These are phyloP conservation scores for Tetragonisca angustula DNA, from an alignment of 2,888 invertebrate species.

Conservation along the genomic window DNA sequence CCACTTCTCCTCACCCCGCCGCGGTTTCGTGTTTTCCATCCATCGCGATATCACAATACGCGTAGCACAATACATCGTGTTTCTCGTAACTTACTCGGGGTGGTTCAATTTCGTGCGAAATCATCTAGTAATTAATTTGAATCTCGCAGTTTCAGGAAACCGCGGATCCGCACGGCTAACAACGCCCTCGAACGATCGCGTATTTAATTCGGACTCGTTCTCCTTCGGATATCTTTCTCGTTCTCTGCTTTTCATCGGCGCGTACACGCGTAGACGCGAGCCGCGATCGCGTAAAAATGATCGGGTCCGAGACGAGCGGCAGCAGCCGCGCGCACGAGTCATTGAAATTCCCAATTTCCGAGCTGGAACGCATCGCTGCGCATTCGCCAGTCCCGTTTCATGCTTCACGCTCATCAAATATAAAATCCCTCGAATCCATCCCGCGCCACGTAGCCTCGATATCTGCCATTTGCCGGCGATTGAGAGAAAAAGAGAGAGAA, in stretches of 20 bases:
- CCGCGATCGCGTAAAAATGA: constrained; percentile 23
- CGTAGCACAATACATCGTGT: background rate
- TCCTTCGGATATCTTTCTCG: background rate
- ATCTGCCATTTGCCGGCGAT: constrained; percentile 2
- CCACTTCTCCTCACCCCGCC: too few relatives aligned
- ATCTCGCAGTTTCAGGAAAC: background rate
- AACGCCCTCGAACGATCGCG: background rate
- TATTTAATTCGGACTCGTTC: constrained; percentile 13
- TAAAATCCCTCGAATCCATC: constrained; percentile 70
- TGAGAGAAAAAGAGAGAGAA: too few relatives aligned
- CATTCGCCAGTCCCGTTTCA: constrained; percentile 65
- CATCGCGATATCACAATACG: background rate
- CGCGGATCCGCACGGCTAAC: background rate
- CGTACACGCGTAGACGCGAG: background rate
- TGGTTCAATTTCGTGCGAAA: background rate
- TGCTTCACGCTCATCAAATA: constrained; percentile 70
- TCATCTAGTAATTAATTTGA: constrained; percentile 17
- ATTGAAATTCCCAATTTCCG: constrained; percentile 66
- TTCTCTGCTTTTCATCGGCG: background rate
- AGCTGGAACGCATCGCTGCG: constrained; percentile 58
- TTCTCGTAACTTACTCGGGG: background rate
- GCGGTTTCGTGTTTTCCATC: background rate
- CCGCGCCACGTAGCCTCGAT: constrained; percentile 39
- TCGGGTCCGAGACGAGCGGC: constrained; percentile 21
- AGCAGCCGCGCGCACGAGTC: constrained; percentile 38